Evolutionary conservation across 2,888 invertebrate species (phyloP).

Genomic region (Lymantria dispar): DNA sequence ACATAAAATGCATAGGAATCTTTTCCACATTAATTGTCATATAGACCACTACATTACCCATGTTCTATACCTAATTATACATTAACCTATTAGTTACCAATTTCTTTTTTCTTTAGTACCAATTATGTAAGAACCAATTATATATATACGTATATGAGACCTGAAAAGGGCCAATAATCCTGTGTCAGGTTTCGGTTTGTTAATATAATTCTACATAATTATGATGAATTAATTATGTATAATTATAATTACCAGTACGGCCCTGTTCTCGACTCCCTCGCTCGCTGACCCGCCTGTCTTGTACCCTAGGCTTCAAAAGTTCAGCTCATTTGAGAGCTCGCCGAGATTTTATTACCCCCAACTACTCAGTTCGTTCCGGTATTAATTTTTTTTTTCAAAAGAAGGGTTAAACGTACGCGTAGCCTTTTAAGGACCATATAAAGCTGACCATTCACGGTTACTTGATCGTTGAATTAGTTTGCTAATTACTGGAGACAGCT

Average conservation of each 20-base stretch:
- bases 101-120: too few relatives aligned
- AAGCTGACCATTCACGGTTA: constrained; percentile 73
- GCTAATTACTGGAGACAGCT: constrained; percentile 76
- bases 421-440: constrained; percentile 64
- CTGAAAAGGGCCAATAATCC: too few relatives aligned
- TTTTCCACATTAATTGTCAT: too few relatives aligned
- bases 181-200: too few relatives aligned
- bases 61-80: too few relatives aligned
- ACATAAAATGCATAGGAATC: too few relatives aligned
- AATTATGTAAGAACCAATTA: too few relatives aligned
- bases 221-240: background rate
- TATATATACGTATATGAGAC: too few relatives aligned
- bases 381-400: constrained; percentile 66
- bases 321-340: constrained; percentile 80
- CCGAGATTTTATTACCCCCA: constrained; percentile 81
- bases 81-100: too few relatives aligned
- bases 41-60: too few relatives aligned
- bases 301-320: constrained; percentile 80
- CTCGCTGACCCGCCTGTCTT: constrained; percentile 78
- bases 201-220: background rate
- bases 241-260: constrained; percentile 35
- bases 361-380: constrained; percentile 66
- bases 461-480: constrained; percentile 70
- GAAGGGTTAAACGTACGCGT: constrained; percentile 67
- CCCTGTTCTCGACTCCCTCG: constrained; percentile 69